These are phyloP conservation scores for Scopus umbretta DNA, from an alignment of 2,113 vertebrate genomes.

Conservation along the genomic window DNA sequence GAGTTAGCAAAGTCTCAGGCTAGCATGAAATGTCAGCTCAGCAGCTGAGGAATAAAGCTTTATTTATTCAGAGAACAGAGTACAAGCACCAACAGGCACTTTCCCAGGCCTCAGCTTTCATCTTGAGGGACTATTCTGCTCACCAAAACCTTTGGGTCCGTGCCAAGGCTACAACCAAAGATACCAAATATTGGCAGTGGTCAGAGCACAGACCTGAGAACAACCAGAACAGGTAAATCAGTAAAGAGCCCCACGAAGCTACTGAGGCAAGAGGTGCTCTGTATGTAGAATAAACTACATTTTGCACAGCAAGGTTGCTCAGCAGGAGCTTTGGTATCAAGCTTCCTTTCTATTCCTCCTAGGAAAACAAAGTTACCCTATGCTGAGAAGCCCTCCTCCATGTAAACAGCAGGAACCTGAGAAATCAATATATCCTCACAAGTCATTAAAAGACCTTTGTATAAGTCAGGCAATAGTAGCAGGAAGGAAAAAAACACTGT, in stretches of 20 bases:
- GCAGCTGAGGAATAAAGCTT: background rate
- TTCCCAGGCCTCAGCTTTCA: background rate
- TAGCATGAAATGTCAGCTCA: background rate
- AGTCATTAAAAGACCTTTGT: slow-evolving; percentile 9
- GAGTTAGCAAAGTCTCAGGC: background rate
- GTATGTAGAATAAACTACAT: background rate
- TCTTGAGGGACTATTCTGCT: background rate
- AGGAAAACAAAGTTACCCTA: background rate
- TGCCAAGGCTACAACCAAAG: background rate
- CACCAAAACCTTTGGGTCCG: background rate
- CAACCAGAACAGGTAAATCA: background rate
- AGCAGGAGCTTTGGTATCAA: background rate
- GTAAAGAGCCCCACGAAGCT: background rate
- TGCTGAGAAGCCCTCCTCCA: background rate
- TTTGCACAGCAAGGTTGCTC: background rate
- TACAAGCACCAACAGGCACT: background rate
- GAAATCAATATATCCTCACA: background rate
- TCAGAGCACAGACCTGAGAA: accelerated
- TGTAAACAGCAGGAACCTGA: background rate
- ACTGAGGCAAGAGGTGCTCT: background rate
- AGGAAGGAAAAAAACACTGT: slow-evolving; percentile 10
- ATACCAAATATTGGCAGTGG: accelerated
- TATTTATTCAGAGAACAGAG: background rate
- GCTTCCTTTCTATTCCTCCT: background rate
- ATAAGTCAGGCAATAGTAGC: background rate